Evolutionary conservation across 35 echinoderm and acorn worm genomes (phyloP).

Genomic region (Apostichopus japonicus): DNA sequence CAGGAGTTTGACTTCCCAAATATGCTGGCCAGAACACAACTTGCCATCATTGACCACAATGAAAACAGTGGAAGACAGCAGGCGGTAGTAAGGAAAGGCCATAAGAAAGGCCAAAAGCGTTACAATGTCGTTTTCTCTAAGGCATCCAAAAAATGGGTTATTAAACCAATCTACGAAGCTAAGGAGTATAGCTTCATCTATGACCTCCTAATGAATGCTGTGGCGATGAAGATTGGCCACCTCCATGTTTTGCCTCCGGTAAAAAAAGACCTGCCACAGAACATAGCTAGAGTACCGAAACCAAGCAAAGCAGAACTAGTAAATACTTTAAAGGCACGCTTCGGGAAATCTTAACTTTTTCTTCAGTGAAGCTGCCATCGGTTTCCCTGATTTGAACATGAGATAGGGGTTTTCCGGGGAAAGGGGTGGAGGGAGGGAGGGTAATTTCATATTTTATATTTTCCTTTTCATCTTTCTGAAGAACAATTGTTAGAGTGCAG

Average conservation of each 20-base stretch:
- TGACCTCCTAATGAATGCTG: background rate
- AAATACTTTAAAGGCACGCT: background rate
- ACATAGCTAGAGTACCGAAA: background rate
- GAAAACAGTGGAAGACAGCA: conserved; percentile 16
- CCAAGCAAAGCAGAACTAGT: background rate
- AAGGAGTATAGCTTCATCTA: conserved; percentile 18
- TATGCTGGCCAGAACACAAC: conserved; percentile 38
- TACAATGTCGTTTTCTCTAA: conserved; percentile 39
- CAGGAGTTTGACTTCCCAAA: conserved; percentile 36
- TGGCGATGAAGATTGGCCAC: background rate
- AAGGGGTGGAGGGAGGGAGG: no score
- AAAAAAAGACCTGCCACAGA: background rate
- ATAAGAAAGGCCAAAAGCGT: background rate
- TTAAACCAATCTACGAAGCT: conserved; percentile 45
- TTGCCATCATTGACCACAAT: conserved; percentile 74
- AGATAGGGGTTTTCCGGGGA: no score
- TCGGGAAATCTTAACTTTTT: no score
- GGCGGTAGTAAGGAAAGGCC: conserved; percentile 26
- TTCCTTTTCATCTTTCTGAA: no score
- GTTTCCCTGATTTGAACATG: no score
- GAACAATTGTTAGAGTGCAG: no score
- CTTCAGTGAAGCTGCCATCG: no score
- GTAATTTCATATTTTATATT: no score
- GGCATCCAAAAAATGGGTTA: conserved; percentile 43
- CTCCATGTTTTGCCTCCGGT: background rate